phyloP scores from a whole-genome alignment of 2,888 invertebrate species.

The Parascotia fuliginaria region DNA sequence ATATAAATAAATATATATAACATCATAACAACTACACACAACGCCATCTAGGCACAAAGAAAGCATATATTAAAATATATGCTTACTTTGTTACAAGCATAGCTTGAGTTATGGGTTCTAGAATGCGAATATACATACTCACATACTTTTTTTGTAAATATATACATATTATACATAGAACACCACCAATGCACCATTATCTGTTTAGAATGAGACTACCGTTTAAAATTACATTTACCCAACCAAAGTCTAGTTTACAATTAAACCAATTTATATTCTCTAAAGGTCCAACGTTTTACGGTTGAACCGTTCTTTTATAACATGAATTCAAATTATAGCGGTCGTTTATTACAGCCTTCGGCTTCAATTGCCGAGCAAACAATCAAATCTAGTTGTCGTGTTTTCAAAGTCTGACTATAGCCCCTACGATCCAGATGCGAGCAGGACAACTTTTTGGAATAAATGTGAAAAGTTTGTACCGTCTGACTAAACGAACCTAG shows the following conservation, averaged over 20 bases:
- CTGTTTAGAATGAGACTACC: no score
- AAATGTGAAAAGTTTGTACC: constrained; percentile 70
- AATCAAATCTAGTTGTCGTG: constrained; percentile 48
- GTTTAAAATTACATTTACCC: neutral
- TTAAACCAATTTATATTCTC: neutral
- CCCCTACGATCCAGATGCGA: constrained; percentile 29
- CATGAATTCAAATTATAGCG: constrained; percentile 46
- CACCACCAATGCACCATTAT: no score
- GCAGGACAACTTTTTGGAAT: constrained; percentile 63
- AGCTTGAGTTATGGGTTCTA: no score
- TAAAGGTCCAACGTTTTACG: constrained; percentile 22
- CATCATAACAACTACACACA: no score
- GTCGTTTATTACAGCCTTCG: constrained; percentile 43
- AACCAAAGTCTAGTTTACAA: constrained; percentile 9
- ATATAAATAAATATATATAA: no score
- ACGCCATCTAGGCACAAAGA: no score
- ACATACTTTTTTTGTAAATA: no score
- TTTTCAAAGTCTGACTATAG: constrained; percentile 20
- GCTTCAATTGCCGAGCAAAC: constrained; percentile 44
- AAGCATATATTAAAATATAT: no score
- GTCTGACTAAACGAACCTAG: constrained; percentile 68
- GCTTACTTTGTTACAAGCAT: no score
- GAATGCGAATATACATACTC: no score
- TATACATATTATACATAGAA: no score
- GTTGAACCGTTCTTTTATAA: constrained; percentile 40